These are phyloP conservation scores for Pseudorhombus dupliciocellatus DNA, from an alignment of 2,113 vertebrate genomes.

Conservation along the genomic window DNA sequence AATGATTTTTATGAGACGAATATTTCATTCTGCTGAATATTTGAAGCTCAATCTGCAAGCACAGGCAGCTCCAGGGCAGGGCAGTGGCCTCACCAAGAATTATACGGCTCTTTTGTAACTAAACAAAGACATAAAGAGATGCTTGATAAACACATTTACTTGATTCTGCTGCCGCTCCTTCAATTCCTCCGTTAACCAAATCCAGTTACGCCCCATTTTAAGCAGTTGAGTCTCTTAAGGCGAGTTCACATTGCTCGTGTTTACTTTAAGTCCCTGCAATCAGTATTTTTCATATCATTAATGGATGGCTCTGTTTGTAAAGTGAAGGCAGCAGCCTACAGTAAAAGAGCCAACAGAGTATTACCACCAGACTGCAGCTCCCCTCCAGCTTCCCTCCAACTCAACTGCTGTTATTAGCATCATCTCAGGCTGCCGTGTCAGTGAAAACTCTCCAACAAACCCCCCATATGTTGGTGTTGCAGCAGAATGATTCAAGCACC, in stretches of 20 bases:
- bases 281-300: neutral
- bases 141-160: neutral
- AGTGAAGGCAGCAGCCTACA: neutral
- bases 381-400: neutral
- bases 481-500: neutral
- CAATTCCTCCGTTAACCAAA: neutral
- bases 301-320: neutral
- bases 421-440: too few species aligned
- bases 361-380: neutral
- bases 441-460: too few species aligned
- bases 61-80: neutral
- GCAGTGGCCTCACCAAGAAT: neutral
- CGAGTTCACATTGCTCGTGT: neutral
- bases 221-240: neutral
- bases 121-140: neutral
- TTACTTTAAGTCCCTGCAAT: neutral
- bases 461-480: neutral
- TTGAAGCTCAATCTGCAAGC: conserved; percentile 24
- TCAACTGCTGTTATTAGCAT: neutral
- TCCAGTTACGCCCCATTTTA: neutral
- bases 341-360: neutral
- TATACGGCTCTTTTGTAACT: neutral
- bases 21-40: neutral
- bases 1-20: neutral
- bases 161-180: neutral